Conservation (phyloP, 2,113 vertebrate genomes). For the Upupa epops region DNA sequence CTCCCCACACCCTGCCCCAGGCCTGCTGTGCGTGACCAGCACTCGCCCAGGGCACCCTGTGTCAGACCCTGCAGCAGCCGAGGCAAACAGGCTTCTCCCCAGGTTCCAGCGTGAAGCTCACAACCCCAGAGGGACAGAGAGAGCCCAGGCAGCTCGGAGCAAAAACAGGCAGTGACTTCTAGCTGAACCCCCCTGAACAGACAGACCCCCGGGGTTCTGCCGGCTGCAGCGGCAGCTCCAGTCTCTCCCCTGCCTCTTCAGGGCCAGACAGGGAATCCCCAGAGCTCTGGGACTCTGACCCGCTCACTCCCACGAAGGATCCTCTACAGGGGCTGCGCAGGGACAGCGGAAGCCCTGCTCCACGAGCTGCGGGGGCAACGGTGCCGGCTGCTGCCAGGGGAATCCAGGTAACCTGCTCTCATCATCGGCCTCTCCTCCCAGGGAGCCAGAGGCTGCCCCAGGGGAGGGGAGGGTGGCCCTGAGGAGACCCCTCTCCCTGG, state of each 20-base stretch:
- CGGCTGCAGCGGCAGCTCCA: neutral
- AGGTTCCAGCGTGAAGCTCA: neutral
- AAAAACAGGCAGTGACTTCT: neutral
- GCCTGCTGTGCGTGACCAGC: neutral
- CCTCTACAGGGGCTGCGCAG: neutral
- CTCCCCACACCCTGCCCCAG: too few relatives aligned
- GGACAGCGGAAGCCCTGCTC: neutral
- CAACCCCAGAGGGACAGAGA: neutral
- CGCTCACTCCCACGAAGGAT: rapidly evolving
- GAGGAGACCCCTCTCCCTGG: too few relatives aligned
- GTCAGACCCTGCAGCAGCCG: neutral
- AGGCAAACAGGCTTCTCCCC: neutral
- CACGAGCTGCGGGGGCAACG: too few relatives aligned
- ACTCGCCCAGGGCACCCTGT: rapidly evolving
- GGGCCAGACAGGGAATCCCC: neutral
- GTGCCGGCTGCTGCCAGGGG: rapidly evolving
- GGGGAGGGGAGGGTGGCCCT: too few relatives aligned
- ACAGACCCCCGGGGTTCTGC: neutral
- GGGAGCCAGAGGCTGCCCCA: too few relatives aligned
- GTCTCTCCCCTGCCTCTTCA: neutral
- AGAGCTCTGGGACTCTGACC: neutral
- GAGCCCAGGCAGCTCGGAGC: neutral
- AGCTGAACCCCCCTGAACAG: neutral
- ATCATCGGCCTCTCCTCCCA: rapidly evolving
- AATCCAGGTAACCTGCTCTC: neutral